A percentile compares a stretch with the other conserved stretches of the same genome.
Conservation (phyloP, 2,113 vertebrate species). For the Rhinoptilus africanus region DNA sequence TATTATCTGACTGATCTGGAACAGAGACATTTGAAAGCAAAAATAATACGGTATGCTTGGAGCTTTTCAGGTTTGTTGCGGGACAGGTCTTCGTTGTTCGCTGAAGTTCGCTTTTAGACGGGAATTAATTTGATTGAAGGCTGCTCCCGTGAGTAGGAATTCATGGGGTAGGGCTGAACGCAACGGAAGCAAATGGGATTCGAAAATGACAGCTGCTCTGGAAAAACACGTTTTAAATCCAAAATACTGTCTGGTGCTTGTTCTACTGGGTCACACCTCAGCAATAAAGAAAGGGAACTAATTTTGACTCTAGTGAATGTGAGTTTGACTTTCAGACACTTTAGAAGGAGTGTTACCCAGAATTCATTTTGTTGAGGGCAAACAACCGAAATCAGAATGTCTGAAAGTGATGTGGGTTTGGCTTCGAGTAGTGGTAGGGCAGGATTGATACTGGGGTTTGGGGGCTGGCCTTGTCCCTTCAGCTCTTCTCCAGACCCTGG, state of each 20-base stretch:
- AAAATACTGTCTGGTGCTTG: background rate
- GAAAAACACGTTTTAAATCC: background rate
- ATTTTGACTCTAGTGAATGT: accelerated
- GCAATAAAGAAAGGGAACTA: background rate
- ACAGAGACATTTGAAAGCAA: background rate
- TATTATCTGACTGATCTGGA: background rate
- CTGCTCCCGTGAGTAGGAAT: background rate
- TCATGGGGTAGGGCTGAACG: background rate
- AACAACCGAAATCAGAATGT: background rate
- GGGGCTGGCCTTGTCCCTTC: background rate
- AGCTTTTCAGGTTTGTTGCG: background rate
- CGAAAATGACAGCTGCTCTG: background rate
- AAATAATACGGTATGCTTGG: background rate
- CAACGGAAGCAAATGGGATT: background rate
- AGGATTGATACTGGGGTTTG: background rate
- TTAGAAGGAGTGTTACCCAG: background rate
- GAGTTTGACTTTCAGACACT: background rate
- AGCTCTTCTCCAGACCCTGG: background rate
- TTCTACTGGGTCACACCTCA: background rate
- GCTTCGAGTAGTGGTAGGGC: background rate
- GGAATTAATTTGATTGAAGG: background rate
- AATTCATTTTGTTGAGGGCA: background rate
- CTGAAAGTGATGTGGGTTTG: background rate
- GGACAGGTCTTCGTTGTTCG: background rate
- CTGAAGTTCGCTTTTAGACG: background rate